Evolutionary conservation across 2,113 vertebrate species (phyloP).

Genomic region (Macquaria australasica): DNA sequence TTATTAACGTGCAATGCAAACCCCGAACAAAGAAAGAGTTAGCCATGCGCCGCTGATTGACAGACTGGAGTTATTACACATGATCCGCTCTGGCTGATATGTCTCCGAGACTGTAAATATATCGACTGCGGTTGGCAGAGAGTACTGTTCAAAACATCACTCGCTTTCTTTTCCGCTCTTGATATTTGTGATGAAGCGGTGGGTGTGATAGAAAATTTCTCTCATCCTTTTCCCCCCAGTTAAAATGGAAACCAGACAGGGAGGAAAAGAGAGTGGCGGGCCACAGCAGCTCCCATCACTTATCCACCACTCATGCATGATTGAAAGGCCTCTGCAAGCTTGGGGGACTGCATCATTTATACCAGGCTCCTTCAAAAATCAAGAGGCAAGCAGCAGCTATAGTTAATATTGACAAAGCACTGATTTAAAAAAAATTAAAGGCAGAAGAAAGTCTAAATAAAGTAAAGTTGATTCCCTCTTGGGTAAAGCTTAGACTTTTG

Average conservation of each 20-base stretch:
- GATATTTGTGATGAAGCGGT: slow-evolving; percentile 70
- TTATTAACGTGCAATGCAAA: slow-evolving; percentile 20
- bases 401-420: slow-evolving; percentile 81
- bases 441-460: slow-evolving; percentile 67
- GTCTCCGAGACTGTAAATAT: slow-evolving; percentile 48
- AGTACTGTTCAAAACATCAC: slow-evolving; percentile 59
- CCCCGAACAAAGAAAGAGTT: slow-evolving; percentile 32
- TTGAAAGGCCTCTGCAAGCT: slow-evolving; percentile 79
- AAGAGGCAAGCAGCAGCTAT: slow-evolving; percentile 61
- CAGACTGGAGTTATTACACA: slow-evolving; percentile 50
- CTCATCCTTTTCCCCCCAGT: slow-evolving; percentile 67
- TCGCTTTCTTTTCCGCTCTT: slow-evolving; percentile 61
- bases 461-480: slow-evolving; percentile 65
- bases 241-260: slow-evolving; percentile 75
- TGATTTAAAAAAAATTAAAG: slow-evolving; percentile 51
- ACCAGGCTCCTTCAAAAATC: slow-evolving; percentile 69
- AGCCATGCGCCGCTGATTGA: slow-evolving; percentile 43
- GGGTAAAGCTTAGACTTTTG: slow-evolving; percentile 65
- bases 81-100: slow-evolving; percentile 50
- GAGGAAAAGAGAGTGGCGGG: slow-evolving; percentile 69
- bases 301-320: slow-evolving; percentile 82
- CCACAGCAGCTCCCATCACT: slow-evolving; percentile 77
- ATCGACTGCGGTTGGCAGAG: slow-evolving; percentile 47
- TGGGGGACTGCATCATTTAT: slow-evolving; percentile 75
- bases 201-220: slow-evolving; percentile 72